Evolutionary conservation across 2,888 invertebrate species (phyloP), one percentile per base, ranked within the genome.

Genomic region (Ophonus ardosiacus): DNA sequence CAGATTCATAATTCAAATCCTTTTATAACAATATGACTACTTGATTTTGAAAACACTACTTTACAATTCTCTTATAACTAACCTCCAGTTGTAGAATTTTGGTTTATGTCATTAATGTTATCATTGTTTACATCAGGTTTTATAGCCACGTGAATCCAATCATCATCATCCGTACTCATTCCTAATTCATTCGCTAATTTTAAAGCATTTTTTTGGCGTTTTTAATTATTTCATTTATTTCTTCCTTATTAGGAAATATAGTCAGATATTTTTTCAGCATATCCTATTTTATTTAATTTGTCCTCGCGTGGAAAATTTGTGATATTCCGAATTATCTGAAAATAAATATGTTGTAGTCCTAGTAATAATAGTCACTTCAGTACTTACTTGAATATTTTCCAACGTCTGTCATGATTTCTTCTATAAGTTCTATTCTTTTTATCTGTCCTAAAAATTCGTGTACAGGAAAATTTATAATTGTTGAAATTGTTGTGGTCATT

Each of bases 401-500:
- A 43, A 43, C 24, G 10, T 43, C 43, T 43, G 43, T 76, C 40
- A 7, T 43, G 7, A 83, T 83, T 24, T 83, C 83, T 57, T 74
- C 61, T 40, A 83, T 40, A 18, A 18, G 18, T 71, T 83, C 43
- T 17, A 76, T 84, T 59, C 84, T 43, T n/a, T 84, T 84, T 18
- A 84, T 21, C 18, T 76, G 40, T 57, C 38, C 63, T 40, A 84
- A 38, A n/a, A 84, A 13, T 38, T 84, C 84, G 15, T 17, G 31
- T 7, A 51, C 61, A 43, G 8, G 18, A 78, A 74, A 84, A 59
- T 84, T 84, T 17, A 84, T 63, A 13, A 84, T 38, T 17, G 76
- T 84, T 43, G 76, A 84, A 76, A 40, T 31, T n/a, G 74, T 84
- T 59, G 63, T 61, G 31, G 78, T 84, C 84, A 84, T 84, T 13